A percentile compares a stretch with the other conserved stretches of the same genome.
Conservation (phyloP, 2,797 vertebrate species). For the Pterois miles region DNA sequence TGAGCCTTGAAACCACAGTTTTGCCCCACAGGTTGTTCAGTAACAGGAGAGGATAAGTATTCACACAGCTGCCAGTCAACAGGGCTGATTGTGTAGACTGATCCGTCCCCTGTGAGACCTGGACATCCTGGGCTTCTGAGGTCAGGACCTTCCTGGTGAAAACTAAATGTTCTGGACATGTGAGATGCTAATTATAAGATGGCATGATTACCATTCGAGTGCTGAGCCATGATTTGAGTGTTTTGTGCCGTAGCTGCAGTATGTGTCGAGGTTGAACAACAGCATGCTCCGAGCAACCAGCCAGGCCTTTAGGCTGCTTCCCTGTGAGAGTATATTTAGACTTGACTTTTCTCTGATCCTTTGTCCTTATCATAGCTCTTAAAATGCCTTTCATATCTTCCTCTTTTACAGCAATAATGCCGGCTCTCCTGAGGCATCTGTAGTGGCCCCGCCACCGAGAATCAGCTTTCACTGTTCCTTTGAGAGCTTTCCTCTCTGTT, state of each 20-base stretch:
- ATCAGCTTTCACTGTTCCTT: conserved; percentile 27
- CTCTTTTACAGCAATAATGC: conserved; percentile 36
- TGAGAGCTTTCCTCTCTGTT: conserved; percentile 6
- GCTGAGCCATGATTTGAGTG: neutral
- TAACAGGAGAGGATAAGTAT: conserved; percentile 43
- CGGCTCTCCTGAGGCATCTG: conserved; percentile 46
- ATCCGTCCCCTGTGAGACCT: conserved; percentile 37
- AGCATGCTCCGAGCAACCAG: neutral
- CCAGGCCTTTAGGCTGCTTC: neutral
- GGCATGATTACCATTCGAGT: conserved; percentile 33
- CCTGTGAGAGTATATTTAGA: conserved; percentile 48
- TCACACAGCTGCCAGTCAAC: conserved; percentile 59
- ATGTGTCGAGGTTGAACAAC: neutral
- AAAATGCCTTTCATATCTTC: conserved; percentile 64
- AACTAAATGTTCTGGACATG: conserved; percentile 31
- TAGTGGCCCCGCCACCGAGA: conserved; percentile 12
- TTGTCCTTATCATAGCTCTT: conserved; percentile 62
- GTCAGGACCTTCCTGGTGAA: conserved; percentile 29
- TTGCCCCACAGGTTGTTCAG: conserved; percentile 11
- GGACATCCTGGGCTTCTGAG: conserved; percentile 42
- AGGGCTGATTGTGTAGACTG: conserved; percentile 26
- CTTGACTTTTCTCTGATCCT: conserved; percentile 47
- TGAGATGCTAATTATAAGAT: conserved; percentile 61
- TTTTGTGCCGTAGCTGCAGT: neutral
- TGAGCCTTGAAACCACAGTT: neutral